phyloP scores from a whole-genome alignment of 92 coral and sea anemone species.

The Diadumene lineata region DNA sequence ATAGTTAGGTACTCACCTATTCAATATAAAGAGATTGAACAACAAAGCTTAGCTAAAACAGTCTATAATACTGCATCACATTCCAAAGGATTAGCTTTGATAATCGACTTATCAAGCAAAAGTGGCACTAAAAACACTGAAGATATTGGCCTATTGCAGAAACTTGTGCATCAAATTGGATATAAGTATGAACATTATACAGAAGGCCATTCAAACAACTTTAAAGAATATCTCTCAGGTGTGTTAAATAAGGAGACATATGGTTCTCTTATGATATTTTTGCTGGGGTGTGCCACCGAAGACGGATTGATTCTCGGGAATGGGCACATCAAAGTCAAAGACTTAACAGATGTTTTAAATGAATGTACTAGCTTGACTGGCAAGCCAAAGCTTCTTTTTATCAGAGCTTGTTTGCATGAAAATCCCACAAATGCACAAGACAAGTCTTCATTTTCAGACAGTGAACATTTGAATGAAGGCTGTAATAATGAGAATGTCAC shows the following conservation, averaged over 20 bases:
- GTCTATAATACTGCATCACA: slow-evolving; percentile 56
- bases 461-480: too few species aligned
- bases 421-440: not conserved
- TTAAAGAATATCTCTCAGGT: not conserved
- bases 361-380: slow-evolving; percentile 2
- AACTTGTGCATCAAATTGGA: slow-evolving; percentile 40
- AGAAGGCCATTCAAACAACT: not conserved
- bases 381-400: slow-evolving; percentile 54
- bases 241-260: not conserved
- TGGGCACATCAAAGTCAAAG: slow-evolving; percentile 24
- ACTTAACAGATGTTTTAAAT: slow-evolving; percentile 11
- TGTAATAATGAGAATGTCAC: not conserved
- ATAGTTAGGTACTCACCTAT: slow-evolving; percentile 47
- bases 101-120: slow-evolving; percentile 14
- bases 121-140: slow-evolving; percentile 10
- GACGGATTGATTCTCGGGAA: slow-evolving; percentile 18
- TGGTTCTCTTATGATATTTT: slow-evolving; percentile 14
- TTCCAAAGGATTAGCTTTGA: slow-evolving; percentile 55
- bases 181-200: slow-evolving; percentile 8
- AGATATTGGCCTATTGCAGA: slow-evolving; percentile 19
- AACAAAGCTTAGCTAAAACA: slow-evolving; percentile 10
- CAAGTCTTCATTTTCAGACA: too few species aligned
- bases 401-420: slow-evolving; percentile 40
- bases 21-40: slow-evolving; percentile 19
- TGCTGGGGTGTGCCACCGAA: slow-evolving; percentile 33